phyloP scores from a whole-genome alignment of 2,888 invertebrate genomes.

The Ecliptopera silaceata region DNA sequence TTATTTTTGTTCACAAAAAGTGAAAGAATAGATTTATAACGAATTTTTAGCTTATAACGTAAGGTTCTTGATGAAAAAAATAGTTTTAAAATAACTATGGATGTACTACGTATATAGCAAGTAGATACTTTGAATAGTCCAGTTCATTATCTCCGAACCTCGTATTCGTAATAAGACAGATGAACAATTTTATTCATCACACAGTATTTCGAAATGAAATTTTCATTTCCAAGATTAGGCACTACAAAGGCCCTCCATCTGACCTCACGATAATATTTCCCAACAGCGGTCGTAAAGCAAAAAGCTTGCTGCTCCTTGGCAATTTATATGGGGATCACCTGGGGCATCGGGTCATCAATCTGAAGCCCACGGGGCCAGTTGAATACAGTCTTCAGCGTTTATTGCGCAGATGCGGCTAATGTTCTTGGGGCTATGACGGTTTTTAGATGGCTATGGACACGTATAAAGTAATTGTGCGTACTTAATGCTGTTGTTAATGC shows the following conservation, averaged over 20 bases:
- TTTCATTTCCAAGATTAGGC: conserved; percentile 20
- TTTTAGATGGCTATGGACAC: not conserved
- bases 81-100: no score
- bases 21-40: no score
- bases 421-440: conserved; percentile 12
- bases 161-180: no score
- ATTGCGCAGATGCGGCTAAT: conserved; percentile 55
- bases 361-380: conserved; percentile 65
- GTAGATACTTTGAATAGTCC: no score
- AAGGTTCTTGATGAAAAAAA: no score
- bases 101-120: no score
- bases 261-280: conserved; percentile 38
- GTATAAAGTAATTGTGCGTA: not conserved
- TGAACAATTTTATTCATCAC: no score
- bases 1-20: no score
- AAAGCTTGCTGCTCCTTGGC: conserved; percentile 41
- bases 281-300: conserved; percentile 53
- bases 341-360: conserved; percentile 71
- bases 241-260: conserved; percentile 14
- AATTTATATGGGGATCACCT: conserved; percentile 61
- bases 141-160: no score
- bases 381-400: conserved; percentile 57
- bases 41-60: no score
- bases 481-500: no score
- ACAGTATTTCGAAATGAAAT: conserved; percentile 10